Evolutionary conservation across 2,888 invertebrate species (phyloP).

Genomic region (Pterobdella sp.): DNA sequence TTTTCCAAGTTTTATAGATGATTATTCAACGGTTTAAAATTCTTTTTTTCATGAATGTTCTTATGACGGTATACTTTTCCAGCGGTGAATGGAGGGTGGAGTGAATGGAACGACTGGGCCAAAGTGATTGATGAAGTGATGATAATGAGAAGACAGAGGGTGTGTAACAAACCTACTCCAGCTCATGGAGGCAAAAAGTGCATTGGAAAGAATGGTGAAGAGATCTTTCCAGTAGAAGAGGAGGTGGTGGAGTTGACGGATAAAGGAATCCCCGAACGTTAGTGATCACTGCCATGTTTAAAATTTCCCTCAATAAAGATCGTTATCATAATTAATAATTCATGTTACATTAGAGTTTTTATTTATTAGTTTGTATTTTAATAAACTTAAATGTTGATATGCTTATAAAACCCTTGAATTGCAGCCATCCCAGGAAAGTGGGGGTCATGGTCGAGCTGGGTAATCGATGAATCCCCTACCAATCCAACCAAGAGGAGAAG

Average conservation of each 20-base stretch:
- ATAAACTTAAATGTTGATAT: too few species aligned
- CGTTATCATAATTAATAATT: too few species aligned
- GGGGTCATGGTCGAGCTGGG: slow-evolving; percentile 26
- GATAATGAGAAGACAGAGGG: slow-evolving; percentile 22
- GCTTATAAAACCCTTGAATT: too few species aligned
- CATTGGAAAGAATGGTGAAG: slow-evolving; percentile 19
- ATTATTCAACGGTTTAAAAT: too few species aligned
- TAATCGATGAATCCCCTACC: slow-evolving; percentile 7
- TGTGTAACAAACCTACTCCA: slow-evolving; percentile 29
- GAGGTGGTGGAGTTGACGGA: neutral
- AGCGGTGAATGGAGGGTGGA: slow-evolving; percentile 32
- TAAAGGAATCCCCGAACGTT: neutral
- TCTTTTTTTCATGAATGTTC: too few species aligned
- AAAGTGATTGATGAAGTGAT: neutral
- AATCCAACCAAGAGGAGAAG: slow-evolving; percentile 21
- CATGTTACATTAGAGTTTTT: too few species aligned
- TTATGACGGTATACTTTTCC: too few species aligned
- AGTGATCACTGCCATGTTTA: too few species aligned
- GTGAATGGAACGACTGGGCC: slow-evolving; percentile 24
- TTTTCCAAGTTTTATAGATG: too few species aligned
- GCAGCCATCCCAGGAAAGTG: slow-evolving; percentile 29
- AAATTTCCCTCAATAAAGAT: too few species aligned
- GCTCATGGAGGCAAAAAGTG: slow-evolving; percentile 30
- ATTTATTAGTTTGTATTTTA: too few species aligned
- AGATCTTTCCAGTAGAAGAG: neutral